These are phyloP conservation scores for Hemicordylus capensis DNA, from an alignment of 2,113 vertebrate genomes.

Conservation along the genomic window DNA sequence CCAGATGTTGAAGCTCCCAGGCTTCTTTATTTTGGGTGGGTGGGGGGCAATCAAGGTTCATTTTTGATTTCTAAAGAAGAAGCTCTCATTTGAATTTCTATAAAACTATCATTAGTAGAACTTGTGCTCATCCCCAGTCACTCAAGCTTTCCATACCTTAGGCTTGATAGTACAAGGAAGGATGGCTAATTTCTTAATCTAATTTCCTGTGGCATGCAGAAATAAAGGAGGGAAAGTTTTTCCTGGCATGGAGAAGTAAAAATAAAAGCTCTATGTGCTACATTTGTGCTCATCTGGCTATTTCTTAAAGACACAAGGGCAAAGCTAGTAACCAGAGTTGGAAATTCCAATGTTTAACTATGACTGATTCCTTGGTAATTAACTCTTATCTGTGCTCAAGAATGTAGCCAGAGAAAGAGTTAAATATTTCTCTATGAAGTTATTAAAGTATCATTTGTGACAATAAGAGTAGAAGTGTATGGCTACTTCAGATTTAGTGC, in stretches of 20 bases:
- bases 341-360: neutral
- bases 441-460: neutral
- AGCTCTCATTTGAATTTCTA: neutral
- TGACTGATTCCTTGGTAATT: neutral
- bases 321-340: neutral
- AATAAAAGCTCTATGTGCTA: neutral
- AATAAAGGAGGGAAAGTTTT: neutral
- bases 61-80: neutral
- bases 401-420: neutral
- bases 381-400: neutral
- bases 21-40: neutral
- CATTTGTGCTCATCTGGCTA: neutral
- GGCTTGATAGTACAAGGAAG: neutral
- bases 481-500: neutral
- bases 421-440: too few species aligned
- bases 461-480: neutral
- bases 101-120: neutral
- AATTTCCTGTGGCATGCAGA: neutral
- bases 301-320: neutral
- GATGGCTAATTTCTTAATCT: neutral
- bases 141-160: neutral
- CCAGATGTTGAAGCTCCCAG: neutral
- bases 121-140: neutral
- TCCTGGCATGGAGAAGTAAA: neutral
- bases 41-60: neutral